These are phyloP conservation scores for Hoplostethus mediterraneus DNA, from an alignment of 2,797 vertebrate genomes.

Conservation along the genomic window DNA sequence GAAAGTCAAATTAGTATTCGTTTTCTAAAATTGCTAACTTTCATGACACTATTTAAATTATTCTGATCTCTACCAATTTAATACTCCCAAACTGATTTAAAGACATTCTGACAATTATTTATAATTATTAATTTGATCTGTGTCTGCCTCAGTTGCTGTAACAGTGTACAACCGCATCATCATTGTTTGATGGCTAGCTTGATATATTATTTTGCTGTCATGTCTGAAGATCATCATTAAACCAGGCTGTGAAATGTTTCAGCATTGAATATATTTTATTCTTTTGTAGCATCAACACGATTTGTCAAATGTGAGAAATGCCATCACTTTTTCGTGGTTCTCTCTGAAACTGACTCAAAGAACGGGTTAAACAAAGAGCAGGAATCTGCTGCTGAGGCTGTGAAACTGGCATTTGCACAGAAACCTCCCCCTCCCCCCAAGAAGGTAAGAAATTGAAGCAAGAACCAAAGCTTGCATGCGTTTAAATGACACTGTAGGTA, in stretches of 20 bases:
- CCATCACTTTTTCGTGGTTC: slow-evolving; percentile 98
- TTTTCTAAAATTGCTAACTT: neutral
- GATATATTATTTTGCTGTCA: too few relatives aligned
- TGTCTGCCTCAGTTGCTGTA: too few relatives aligned
- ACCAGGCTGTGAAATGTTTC: neutral
- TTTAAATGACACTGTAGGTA: neutral
- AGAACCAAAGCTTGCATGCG: neutral
- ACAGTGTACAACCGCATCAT: too few relatives aligned
- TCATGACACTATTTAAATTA: neutral
- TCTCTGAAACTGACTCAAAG: slow-evolving; percentile 97
- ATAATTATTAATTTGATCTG: neutral
- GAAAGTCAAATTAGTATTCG: neutral
- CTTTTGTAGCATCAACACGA: slow-evolving; percentile 91
- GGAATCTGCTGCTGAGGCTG: slow-evolving; percentile 95
- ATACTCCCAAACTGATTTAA: neutral
- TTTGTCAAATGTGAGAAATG: slow-evolving; percentile 99
- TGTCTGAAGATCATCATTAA: neutral
- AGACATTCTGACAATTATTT: neutral
- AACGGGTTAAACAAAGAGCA: slow-evolving; percentile 96
- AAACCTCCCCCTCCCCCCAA: slow-evolving; percentile 98
- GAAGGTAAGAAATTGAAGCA: slow-evolving; percentile 85
- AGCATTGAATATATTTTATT: slow-evolving; percentile 1
- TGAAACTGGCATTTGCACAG: slow-evolving; percentile 96
- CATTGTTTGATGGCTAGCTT: too few relatives aligned
- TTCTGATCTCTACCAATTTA: neutral